Evolutionary conservation across 2,888 invertebrate genomes (phyloP), one percentile per base, ranked within the genome.

Genomic region (Rhagonycha fulva): DNA sequence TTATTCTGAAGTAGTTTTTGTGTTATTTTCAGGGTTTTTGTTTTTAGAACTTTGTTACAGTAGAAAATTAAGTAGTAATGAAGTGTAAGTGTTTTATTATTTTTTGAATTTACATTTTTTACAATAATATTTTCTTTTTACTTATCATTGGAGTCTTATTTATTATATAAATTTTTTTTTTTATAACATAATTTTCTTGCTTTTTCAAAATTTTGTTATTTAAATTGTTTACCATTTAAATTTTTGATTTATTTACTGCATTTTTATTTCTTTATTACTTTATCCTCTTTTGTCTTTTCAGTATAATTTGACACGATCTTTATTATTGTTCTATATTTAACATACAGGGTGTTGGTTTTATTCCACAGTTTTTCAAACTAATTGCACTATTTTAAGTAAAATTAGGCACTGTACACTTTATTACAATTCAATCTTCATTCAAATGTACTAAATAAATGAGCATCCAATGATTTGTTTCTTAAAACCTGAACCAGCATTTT

Each of bases 1-100:
- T 66, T 66, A 66, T 66, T 66, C 63, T 66, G 63, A 66, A 66
- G 63, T 66, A 66, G 63, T 66, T 66, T 66, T 66, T 23, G 23
- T 23, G 12, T 66, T 23, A 24, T 66, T 66, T 66, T 66, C 63
- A 66, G 63, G 63, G 24, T 66, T 66, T 66, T 66, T 24, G 23
- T 66, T n/a, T 66, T 66, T 66, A 66, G 63, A 66, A 66, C 63
- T 66, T 66, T 66, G 63, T 66, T 66, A 66, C 63, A 66, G 63
- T 66, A 66, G 63, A 66, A 66, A 66, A 12, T 66, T 66, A 24
- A 66, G 63, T 66, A 66, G 63, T 66, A 66, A 66, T 66, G 24
- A 66, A 66, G 63, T 66, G 63, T 66, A 66, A 66, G 63, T 66
- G 63, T 66, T 66, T 62, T 23, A 47, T 7, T 47, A 47, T 47